These are phyloP conservation scores for Pristiophorus japonicus DNA, from an alignment of 2,113 vertebrate species.

Conservation along the genomic window DNA sequence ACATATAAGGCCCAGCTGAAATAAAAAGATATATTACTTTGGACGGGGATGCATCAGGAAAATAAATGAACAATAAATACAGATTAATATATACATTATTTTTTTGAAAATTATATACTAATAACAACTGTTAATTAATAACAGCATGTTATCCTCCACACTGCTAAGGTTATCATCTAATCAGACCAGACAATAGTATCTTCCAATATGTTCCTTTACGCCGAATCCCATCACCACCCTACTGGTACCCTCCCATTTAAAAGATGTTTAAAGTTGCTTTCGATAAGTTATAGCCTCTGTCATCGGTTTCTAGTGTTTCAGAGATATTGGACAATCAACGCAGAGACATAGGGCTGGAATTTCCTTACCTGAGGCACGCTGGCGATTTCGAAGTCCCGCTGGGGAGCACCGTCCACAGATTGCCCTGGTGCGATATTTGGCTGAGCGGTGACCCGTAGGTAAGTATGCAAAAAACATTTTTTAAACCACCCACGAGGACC, in stretches of 20 bases:
- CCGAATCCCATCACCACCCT: background rate
- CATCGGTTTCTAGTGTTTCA: background rate
- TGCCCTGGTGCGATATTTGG: no score
- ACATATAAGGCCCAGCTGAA: background rate
- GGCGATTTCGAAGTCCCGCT: no score
- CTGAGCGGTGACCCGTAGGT: no score
- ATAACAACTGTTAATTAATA: background rate
- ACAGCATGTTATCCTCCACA: background rate
- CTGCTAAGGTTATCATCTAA: background rate
- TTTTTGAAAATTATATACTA: background rate
- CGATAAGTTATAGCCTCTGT: background rate
- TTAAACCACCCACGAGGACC: no score
- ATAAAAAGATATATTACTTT: background rate
- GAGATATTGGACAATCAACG: background rate
- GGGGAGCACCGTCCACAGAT: no score
- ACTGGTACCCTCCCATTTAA: background rate
- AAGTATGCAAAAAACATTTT: no score
- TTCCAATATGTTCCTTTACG: background rate
- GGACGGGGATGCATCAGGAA: background rate
- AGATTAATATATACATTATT: background rate
- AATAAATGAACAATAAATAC: background rate
- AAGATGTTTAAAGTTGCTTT: background rate
- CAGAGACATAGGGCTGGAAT: background rate
- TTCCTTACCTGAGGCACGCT: no score
- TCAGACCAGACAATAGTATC: background rate